Conservation (phyloP, 2,888 invertebrate species). For the Hirtodrosophila confusa region DNA sequence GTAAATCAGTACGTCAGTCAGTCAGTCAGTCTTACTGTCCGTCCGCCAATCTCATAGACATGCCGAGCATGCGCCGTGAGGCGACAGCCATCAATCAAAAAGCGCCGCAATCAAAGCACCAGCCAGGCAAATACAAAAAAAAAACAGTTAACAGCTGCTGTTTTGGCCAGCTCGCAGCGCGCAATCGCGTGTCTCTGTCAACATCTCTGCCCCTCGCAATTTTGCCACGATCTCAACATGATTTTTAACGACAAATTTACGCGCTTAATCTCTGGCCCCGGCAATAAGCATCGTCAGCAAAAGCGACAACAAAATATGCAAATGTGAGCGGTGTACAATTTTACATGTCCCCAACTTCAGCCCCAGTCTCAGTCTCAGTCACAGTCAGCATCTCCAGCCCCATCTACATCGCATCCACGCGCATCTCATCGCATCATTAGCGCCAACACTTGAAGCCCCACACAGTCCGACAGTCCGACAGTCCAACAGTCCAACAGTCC, state of each 20-base stretch:
- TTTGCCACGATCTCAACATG: constrained; percentile 56
- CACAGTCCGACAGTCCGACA: constrained; percentile 3
- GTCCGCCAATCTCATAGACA: constrained; percentile 53
- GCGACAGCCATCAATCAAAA: constrained; percentile 78
- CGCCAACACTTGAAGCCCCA: constrained; percentile 67
- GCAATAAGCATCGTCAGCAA: constrained; percentile 53
- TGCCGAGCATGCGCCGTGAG: constrained; percentile 71
- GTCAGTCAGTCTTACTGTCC: constrained; percentile 27
- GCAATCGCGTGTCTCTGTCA: constrained; percentile 53
- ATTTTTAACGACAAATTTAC: constrained; percentile 79
- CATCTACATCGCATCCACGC: constrained; percentile 46
- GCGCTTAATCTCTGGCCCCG: constrained; percentile 71
- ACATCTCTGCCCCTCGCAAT: constrained; percentile 1
- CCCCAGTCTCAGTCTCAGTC: constrained; percentile 9
- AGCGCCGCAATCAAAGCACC: constrained; percentile 57
- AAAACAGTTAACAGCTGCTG: constrained; percentile 58
- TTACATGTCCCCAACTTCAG: constrained; percentile 19
- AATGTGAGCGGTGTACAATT: constrained; percentile 56
- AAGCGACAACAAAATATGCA: constrained; percentile 70
- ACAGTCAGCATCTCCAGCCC: constrained; percentile 10
- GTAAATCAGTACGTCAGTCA: constrained; percentile 73
- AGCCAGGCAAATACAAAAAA: constrained; percentile 9
- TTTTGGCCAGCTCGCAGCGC: constrained; percentile 21
- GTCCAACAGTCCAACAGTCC: constrained; percentile 10
- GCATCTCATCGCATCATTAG: constrained; percentile 71